Percentiles rank a stretch among this genome's conserved stretches.
Conservation (phyloP, 2,888 invertebrate species). For the Ophioninae sp. region DNA sequence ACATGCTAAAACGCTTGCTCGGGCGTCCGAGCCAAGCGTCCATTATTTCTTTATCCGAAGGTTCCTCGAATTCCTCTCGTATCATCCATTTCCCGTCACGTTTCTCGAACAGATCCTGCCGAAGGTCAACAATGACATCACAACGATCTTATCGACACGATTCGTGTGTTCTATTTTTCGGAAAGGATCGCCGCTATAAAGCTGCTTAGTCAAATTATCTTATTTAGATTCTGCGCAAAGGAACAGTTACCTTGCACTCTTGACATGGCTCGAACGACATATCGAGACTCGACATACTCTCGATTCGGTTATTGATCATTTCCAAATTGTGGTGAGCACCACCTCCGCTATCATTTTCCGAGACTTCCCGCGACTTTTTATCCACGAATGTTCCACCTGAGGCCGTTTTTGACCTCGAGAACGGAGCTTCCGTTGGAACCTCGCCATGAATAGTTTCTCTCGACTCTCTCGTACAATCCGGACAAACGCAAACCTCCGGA, state of each 20-base stretch:
- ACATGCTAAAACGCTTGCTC: conserved; percentile 74
- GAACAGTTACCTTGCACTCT: conserved; percentile 57
- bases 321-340: conserved; percentile 59
- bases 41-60: conserved; percentile 72
- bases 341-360: conserved; percentile 61
- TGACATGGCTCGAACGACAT: conserved; percentile 57
- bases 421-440: conserved; percentile 66
- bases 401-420: conserved; percentile 65
- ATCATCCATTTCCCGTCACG: conserved; percentile 67
- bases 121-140: conserved; percentile 11
- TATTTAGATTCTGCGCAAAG: background rate
- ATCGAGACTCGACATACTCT: conserved; percentile 54
- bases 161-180: background rate
- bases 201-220: background rate
- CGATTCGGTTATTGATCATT: conserved; percentile 61
- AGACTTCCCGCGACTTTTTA: conserved; percentile 65
- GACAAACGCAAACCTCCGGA: conserved; percentile 76
- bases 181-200: too few relatives aligned
- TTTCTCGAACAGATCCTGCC: conserved; percentile 69
- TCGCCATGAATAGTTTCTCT: conserved; percentile 69
- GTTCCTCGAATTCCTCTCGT: conserved; percentile 68
- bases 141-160: background rate
- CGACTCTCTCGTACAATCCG: conserved; percentile 76
- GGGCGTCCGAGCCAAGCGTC: conserved; percentile 76
- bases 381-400: conserved; percentile 59